Percentiles rank a stretch among this genome's conserved stretches.
Evolutionary conservation across 1,140 invertebrate genomes (phyloP).

Genomic region (Bemisia tabaci): DNA sequence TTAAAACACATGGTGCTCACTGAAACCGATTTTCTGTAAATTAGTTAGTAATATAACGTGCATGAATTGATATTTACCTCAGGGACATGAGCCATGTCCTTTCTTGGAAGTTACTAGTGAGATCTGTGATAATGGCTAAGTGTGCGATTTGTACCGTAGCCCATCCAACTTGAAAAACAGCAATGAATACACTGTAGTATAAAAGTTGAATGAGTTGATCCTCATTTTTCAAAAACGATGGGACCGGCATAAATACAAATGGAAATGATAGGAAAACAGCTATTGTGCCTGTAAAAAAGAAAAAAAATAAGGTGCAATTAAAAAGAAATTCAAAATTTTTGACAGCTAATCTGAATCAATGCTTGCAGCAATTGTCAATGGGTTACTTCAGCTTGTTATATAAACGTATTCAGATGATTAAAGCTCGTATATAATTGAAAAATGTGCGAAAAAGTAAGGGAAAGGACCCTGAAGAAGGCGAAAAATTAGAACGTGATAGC

Average conservation of each 20-base stretch:
- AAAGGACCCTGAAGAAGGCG: too few species aligned
- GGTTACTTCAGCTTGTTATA: too few species aligned
- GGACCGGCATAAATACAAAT: constrained; percentile 6
- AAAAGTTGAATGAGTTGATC: not conserved
- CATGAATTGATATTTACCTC: constrained; percentile 44
- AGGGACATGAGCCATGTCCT: constrained; percentile 72
- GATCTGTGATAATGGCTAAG: constrained; percentile 63
- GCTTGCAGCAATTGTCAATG: too few species aligned
- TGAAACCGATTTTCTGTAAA: too few species aligned
- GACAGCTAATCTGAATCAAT: too few species aligned
- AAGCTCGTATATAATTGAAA: too few species aligned
- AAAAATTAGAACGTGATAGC: too few species aligned
- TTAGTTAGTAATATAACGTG: too few species aligned
- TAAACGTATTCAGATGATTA: too few species aligned
- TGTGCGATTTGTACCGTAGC: constrained; percentile 89
- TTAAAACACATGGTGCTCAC: too few species aligned
- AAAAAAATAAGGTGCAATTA: not conserved
- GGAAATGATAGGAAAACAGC: constrained; percentile 1
- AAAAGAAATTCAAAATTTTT: constrained; percentile 4
- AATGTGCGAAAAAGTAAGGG: too few species aligned
- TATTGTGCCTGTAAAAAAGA: constrained; percentile 7
- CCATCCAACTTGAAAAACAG: constrained; percentile 95
- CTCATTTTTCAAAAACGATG: not conserved
- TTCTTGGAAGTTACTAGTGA: constrained; percentile 56
- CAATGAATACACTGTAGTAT: constrained; percentile 51